A percentile compares a stretch with the other conserved stretches of the same genome.
These are phyloP conservation scores for Spermophilus dauricus DNA, from an alignment of 2,113 vertebrate species.

Conservation along the genomic window DNA sequence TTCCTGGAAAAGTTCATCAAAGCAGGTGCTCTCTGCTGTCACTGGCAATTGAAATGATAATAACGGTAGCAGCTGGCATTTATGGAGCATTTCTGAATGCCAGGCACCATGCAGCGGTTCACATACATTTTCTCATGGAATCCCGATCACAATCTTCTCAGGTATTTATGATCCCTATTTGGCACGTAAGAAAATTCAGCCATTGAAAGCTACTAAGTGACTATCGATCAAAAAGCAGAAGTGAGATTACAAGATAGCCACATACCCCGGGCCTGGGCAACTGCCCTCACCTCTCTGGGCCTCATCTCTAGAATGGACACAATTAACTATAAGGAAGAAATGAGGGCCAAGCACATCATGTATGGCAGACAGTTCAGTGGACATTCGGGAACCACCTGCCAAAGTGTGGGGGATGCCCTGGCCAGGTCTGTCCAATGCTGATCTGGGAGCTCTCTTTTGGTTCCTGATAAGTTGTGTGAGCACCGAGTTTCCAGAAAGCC, in stretches of 20 bases:
- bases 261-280: background rate
- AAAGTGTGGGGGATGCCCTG: background rate
- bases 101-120: background rate
- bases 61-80: background rate
- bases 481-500: background rate
- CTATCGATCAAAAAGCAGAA: background rate
- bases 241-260: background rate
- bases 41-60: background rate
- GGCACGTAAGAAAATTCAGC: background rate
- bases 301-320: background rate
- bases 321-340: background rate
- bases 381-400: background rate
- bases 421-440: background rate
- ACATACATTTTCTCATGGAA: background rate
- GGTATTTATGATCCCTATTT: background rate
- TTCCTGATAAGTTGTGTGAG: background rate
- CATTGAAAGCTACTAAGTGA: background rate
- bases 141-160: background rate
- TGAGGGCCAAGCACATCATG: background rate
- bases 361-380: no score
- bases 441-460: background rate
- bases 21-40: background rate
- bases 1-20: conserved; percentile 26
- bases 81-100: background rate
- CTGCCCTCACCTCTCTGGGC: background rate